Evolutionary conservation across 2,797 vertebrate genomes (phyloP).

Genomic region (Chaenodraco wilsoni): DNA sequence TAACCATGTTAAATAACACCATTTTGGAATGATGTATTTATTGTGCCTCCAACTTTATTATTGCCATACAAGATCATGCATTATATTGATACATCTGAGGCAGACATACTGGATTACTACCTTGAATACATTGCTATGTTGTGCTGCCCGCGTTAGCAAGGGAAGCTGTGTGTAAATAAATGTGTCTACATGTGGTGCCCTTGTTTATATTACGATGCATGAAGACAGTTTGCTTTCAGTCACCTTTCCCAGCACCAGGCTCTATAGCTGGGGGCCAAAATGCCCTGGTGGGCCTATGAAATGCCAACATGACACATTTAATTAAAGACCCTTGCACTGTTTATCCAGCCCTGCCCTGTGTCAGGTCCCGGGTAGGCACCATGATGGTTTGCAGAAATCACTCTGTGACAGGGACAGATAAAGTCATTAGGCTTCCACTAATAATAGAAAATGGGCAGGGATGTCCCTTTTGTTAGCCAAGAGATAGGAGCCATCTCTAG

Average conservation of each 20-base stretch:
- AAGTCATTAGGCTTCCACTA: conserved; percentile 71
- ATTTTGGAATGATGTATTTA: not conserved
- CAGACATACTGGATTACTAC: conserved; percentile 1
- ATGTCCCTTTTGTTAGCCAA: conserved; percentile 60
- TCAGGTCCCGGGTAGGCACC: conserved; percentile 51
- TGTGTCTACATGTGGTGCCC: not conserved
- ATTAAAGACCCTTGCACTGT: conserved; percentile 71
- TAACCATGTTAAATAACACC: not conserved
- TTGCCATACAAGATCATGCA: not conserved
- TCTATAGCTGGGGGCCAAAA: conserved; percentile 58
- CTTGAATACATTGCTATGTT: conserved; percentile 11
- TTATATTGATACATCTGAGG: conserved; percentile 26
- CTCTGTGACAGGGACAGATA: conserved; percentile 65
- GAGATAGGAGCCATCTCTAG: conserved; percentile 48
- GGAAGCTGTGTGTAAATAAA: not conserved
- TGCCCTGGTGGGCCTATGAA: conserved; percentile 70
- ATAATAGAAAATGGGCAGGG: conserved; percentile 63
- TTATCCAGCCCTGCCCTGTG: conserved; percentile 53
- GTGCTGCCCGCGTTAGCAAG: not conserved
- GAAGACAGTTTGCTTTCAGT: conserved; percentile 21
- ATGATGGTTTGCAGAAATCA: conserved; percentile 55
- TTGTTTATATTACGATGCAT: conserved; percentile 30
- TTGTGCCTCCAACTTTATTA: not conserved
- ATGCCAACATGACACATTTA: conserved; percentile 78
- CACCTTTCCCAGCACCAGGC: conserved; percentile 23